phyloP scores from a whole-genome alignment of 2,888 invertebrate genomes.

The Ichneumoninae sp. region DNA sequence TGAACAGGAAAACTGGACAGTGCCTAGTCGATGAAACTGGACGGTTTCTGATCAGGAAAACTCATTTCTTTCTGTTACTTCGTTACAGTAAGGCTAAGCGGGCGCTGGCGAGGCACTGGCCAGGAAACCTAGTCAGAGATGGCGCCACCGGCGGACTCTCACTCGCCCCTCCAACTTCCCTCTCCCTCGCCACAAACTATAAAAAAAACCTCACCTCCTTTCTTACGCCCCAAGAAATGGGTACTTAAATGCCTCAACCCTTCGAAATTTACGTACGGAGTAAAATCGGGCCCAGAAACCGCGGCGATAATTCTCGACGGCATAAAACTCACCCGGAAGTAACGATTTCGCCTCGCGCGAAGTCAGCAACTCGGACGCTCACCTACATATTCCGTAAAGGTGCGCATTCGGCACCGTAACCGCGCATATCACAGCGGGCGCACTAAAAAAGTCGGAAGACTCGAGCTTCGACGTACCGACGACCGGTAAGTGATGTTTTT shows the following conservation, averaged over 20 bases:
- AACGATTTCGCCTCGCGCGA: not conserved
- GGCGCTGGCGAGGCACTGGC: too few species aligned
- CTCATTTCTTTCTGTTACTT: too few species aligned
- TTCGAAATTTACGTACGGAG: not conserved
- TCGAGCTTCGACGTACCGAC: constrained; percentile 18
- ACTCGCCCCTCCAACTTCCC: too few species aligned
- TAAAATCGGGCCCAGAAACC: not conserved
- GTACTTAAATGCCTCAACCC: not conserved
- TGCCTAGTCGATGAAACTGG: too few species aligned
- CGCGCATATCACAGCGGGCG: constrained; percentile 6
- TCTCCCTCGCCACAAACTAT: not conserved
- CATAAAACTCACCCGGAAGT: constrained; percentile 7
- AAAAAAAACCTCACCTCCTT: not conserved
- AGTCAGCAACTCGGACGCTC: constrained; percentile 31
- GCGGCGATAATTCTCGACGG: not conserved
- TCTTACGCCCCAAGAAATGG: not conserved
- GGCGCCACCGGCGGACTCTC: too few species aligned
- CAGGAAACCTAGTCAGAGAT: too few species aligned
- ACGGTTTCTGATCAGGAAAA: too few species aligned
- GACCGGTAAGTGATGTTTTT: constrained; percentile 9
- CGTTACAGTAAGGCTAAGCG: too few species aligned
- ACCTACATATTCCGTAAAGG: constrained; percentile 17
- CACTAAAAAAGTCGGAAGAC: constrained; percentile 15
- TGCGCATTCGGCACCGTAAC: not conserved
- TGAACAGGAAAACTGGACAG: too few species aligned